Conservation (phyloP, 1,140 invertebrate genomes). For the Lepidostoma basale region DNA sequence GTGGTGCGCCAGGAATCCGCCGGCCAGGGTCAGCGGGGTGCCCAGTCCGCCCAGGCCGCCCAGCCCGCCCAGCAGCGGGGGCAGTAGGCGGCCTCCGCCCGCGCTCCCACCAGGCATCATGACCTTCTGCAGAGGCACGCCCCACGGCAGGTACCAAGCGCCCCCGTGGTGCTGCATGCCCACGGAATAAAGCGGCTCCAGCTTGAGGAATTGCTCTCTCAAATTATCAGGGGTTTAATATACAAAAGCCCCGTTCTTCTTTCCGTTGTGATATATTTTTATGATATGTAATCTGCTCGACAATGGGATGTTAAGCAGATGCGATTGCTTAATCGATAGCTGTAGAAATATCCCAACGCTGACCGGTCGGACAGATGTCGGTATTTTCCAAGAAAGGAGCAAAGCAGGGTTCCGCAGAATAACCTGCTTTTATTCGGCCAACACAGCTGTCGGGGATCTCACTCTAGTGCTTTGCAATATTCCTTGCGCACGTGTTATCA, state of each 20-base stretch:
- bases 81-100: constrained; percentile 35
- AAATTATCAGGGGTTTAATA: neutral
- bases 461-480: too few species aligned
- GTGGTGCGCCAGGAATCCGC: constrained; percentile 52
- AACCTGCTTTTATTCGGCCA: too few species aligned
- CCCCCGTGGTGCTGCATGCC: constrained; percentile 58
- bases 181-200: constrained; percentile 38
- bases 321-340: neutral
- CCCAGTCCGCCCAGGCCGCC: constrained; percentile 37
- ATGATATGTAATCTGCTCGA: neutral
- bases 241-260: neutral
- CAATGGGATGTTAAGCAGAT: neutral
- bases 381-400: too few species aligned
- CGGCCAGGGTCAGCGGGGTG: constrained; percentile 41
- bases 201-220: constrained; percentile 14
- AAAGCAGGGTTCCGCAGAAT: too few species aligned
- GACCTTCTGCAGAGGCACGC: constrained; percentile 62
- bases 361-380: too few species aligned
- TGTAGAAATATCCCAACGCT: neutral
- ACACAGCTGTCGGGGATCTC: too few species aligned
- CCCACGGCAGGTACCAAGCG: constrained; percentile 63
- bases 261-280: neutral
- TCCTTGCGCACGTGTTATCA: too few species aligned
- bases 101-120: constrained; percentile 51
- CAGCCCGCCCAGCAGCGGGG: constrained; percentile 35